phyloP scores from a whole-genome alignment of 2,113 vertebrate genomes.

The Geococcyx californianus region DNA sequence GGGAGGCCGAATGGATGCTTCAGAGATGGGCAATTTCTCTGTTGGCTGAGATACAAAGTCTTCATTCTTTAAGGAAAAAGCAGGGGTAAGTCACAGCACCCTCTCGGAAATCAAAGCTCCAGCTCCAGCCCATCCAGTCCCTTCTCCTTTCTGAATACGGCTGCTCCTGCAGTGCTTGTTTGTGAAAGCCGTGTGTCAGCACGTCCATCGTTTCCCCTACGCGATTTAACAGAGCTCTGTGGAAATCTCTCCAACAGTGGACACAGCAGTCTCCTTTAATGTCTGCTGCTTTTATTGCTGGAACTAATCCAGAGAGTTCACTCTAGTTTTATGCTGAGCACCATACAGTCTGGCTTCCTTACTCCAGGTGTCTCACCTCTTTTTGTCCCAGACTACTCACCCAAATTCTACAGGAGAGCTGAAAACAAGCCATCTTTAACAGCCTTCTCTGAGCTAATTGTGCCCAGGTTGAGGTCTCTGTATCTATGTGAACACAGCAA shows the following conservation, averaged over 20 bases:
- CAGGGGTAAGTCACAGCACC: not conserved
- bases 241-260: not conserved
- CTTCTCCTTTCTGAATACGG: not conserved
- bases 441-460: not conserved
- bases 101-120: not conserved
- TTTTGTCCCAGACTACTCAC: not conserved
- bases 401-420: not conserved
- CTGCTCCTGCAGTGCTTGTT: not conserved
- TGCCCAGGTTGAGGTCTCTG: not conserved
- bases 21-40: not conserved
- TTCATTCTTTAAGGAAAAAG: conserved; percentile 48
- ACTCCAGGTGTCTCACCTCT: not conserved
- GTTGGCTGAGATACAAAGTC: conserved; percentile 22
- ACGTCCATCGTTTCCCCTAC: not conserved
- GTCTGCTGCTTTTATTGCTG: not conserved
- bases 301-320: not conserved
- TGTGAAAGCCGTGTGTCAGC: not conserved
- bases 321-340: not conserved
- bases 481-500: not conserved
- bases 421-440: not conserved
- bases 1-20: not conserved
- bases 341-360: not conserved
- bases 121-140: not conserved
- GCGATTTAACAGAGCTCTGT: not conserved
- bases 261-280: not conserved